Conservation (phyloP, 2,888 invertebrate species). For the Drosophila emarginata region DNA sequence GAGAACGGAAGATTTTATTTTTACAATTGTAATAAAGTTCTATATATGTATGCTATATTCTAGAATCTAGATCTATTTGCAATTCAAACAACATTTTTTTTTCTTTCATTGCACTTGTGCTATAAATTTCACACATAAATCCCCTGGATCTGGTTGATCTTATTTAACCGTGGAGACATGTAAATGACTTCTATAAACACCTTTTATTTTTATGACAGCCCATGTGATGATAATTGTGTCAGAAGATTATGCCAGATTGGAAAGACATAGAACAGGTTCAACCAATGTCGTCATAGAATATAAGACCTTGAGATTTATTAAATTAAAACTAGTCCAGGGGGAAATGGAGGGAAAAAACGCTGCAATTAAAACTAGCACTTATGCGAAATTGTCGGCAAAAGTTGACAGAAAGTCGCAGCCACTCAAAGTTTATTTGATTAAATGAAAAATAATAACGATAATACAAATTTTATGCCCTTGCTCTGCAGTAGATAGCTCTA, state of each 20-base stretch:
- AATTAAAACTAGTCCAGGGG: conserved; percentile 39
- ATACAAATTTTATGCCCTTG: background rate
- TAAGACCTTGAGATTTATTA: conserved; percentile 60
- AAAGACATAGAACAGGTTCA: background rate
- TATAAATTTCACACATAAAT: conserved; percentile 1
- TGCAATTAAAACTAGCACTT: conserved; percentile 56
- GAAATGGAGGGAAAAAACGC: conserved; percentile 9
- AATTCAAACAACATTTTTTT: background rate
- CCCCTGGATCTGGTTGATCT: background rate
- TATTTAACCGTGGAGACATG: background rate
- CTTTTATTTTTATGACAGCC: conserved; percentile 1
- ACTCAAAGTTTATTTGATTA: conserved; percentile 10
- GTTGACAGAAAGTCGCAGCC: conserved; percentile 20
- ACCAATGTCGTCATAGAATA: background rate
- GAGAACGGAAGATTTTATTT: background rate
- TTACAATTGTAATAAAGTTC: background rate
- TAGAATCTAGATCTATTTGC: conserved; percentile 3
- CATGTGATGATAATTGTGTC: conserved; percentile 3
- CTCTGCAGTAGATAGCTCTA: background rate
- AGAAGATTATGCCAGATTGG: background rate
- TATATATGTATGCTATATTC: background rate
- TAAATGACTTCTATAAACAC: conserved; percentile 5
- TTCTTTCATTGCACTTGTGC: background rate
- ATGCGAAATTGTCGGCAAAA: conserved; percentile 43
- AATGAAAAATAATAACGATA: conserved; percentile 25